These are phyloP conservation scores for Erebia aethiops DNA, from an alignment of 2,888 invertebrate species.

Conservation along the genomic window DNA sequence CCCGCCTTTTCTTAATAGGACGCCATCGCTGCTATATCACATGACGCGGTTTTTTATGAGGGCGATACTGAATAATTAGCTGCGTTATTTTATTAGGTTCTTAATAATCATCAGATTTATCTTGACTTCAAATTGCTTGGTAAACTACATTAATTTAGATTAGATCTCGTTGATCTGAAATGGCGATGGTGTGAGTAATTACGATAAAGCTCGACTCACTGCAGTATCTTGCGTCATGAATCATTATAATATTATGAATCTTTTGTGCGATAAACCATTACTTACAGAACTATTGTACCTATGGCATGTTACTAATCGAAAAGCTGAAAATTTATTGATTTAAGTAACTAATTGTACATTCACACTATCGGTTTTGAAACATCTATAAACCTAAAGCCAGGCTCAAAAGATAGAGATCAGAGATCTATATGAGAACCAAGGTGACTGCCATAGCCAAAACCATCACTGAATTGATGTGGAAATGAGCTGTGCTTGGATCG, in stretches of 20 bases:
- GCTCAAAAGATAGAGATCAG: too few species aligned
- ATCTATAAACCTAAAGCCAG: too few species aligned
- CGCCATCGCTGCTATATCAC: constrained; percentile 60
- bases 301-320: not conserved
- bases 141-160: constrained; percentile 15
- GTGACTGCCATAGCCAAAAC: too few species aligned
- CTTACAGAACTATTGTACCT: not conserved
- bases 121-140: constrained; percentile 12
- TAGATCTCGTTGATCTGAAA: constrained; percentile 40
- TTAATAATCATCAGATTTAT: constrained; percentile 18
- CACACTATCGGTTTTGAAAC: too few species aligned
- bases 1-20: constrained; percentile 55
- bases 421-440: too few species aligned
- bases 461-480: too few species aligned
- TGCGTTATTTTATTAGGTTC: constrained; percentile 25
- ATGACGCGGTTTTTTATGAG: constrained; percentile 46
- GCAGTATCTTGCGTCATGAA: constrained; percentile 32
- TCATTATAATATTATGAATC: not conserved
- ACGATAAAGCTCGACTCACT: constrained; percentile 48
- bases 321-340: not conserved
- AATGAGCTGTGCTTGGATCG: too few species aligned
- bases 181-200: constrained; percentile 44
- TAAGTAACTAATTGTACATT: not conserved
- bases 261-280: not conserved
- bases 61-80: constrained; percentile 22